These are phyloP conservation scores for Picathartes gymnocephalus DNA, from an alignment of 2,113 vertebrate genomes.

Conservation along the genomic window DNA sequence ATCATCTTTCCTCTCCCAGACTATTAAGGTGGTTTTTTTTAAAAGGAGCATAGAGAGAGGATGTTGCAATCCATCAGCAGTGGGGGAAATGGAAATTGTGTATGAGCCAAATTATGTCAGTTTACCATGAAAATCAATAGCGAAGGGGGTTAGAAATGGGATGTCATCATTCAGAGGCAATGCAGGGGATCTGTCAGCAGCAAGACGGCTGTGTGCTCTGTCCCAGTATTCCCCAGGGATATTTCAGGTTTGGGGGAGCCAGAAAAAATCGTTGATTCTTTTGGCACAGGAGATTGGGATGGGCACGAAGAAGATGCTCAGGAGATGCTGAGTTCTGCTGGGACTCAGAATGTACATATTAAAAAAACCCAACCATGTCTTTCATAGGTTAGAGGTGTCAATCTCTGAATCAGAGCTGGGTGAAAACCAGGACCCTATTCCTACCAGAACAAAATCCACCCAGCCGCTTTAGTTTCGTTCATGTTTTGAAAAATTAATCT, in stretches of 20 bases:
- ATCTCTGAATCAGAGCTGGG: not conserved
- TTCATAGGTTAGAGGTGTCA: not conserved
- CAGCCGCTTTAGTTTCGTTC: not conserved
- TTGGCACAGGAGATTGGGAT: not conserved
- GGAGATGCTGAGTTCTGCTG: not conserved
- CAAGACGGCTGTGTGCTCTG: not conserved
- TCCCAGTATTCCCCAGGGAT: not conserved
- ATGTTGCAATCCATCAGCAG: not conserved
- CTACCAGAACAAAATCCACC: not conserved
- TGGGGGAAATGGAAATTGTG: not conserved
- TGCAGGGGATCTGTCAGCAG: not conserved
- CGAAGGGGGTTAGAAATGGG: not conserved
- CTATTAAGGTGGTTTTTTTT: not conserved
- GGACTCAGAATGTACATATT: not conserved
- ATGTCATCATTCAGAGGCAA: not conserved
- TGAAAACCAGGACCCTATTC: not conserved
- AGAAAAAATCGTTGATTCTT: not conserved
- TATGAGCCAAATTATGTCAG: not conserved
- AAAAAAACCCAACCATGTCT: not conserved
- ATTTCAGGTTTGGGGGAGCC: not conserved
- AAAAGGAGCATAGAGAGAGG: not conserved
- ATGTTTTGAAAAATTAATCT: fast-evolving
- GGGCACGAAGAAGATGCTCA: not conserved
- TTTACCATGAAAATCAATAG: constrained; percentile 36
- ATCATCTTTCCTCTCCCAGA: not conserved